Evolutionary conservation across 1,140 invertebrate species (phyloP), one percentile per base, ranked within the genome.

Genomic region (Ctenoplectra terminalis): DNA sequence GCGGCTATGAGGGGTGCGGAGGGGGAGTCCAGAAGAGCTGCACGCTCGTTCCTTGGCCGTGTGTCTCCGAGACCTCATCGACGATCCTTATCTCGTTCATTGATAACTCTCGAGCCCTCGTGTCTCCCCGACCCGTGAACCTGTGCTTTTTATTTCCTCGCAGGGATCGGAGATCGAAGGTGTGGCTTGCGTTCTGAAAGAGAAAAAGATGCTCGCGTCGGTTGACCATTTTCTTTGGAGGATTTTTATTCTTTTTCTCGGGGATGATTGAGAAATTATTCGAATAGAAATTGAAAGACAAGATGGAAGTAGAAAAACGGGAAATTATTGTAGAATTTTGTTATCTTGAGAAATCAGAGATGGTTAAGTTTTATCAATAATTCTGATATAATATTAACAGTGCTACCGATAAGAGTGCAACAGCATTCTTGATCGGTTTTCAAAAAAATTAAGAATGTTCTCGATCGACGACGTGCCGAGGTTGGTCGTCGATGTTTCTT

Each of bases 31-130:
- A 6, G 7, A 8, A 37, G 6, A 4, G 23, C 6, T 0, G n/a
- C n/a, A 73, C 50, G 48, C 60, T 48, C 54, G 56, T 56, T 37
- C 48, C 29, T 9, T 31, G n/a, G 34, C 48, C 48, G 71, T 40
- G 78, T 52, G 67, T 86, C 80, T 61, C 82, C 73, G 40, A 29
- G 23, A 46, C 67, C 52, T 85, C 77, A 85, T 85, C 82, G 72
- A 43, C 72, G 81, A 86, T 88, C 56, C 83, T 90, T 90, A 87
- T 88, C 88, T 89, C 54, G 72, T 86, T 82, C 73, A 90, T 85
- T 89, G 83, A 87, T 87, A 86, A 86, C 79, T 84, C 61, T 69
- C 74, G 48, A 50, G 54, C 58, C 76, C 69, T 81, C 48, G 50
- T 79, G 64, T 46, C 40, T 31, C 37, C 63, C 1, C 37, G 15